Conservation (phyloP, 2,113 vertebrate genomes). For the Eulacestoma nigropectus region DNA sequence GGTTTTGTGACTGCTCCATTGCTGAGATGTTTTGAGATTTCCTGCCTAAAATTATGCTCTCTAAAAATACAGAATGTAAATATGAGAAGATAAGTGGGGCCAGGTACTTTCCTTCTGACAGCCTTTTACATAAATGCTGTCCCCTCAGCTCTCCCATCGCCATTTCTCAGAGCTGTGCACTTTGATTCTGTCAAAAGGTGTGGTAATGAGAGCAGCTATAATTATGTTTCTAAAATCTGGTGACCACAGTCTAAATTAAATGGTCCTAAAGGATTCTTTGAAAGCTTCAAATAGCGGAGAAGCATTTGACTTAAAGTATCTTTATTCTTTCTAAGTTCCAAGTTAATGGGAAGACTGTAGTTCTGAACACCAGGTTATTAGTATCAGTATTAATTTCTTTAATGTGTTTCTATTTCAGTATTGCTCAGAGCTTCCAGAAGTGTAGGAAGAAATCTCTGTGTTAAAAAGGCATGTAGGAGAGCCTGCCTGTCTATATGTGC, state of each 20-base stretch:
- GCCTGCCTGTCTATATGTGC: not conserved
- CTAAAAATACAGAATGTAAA: conserved; percentile 34
- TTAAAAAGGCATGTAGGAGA: not conserved
- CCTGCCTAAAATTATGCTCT: conserved; percentile 1
- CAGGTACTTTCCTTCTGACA: conserved; percentile 7
- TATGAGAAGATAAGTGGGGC: not conserved
- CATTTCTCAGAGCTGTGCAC: not conserved
- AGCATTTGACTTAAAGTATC: not conserved
- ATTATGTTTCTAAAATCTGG: conserved; percentile 4
- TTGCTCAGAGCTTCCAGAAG: not conserved
- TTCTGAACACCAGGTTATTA: not conserved
- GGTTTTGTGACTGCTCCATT: conserved; percentile 1
- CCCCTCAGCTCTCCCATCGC: not conserved
- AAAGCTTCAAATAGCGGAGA: not conserved
- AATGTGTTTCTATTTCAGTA: not conserved
- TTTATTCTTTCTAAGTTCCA: not conserved
- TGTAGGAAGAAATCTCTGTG: not conserved
- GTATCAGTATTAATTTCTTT: not conserved
- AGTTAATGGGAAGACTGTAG: not conserved
- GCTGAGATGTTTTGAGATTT: conserved; percentile 19
- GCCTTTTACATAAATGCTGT: not conserved
- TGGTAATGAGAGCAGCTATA: not conserved
- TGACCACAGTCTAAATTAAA: not conserved
- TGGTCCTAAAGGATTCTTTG: not conserved
- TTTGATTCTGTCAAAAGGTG: conserved; percentile 33